These are phyloP conservation scores for Nycticorax nycticorax DNA, from an alignment of 2,113 vertebrate genomes.

Conservation along the genomic window DNA sequence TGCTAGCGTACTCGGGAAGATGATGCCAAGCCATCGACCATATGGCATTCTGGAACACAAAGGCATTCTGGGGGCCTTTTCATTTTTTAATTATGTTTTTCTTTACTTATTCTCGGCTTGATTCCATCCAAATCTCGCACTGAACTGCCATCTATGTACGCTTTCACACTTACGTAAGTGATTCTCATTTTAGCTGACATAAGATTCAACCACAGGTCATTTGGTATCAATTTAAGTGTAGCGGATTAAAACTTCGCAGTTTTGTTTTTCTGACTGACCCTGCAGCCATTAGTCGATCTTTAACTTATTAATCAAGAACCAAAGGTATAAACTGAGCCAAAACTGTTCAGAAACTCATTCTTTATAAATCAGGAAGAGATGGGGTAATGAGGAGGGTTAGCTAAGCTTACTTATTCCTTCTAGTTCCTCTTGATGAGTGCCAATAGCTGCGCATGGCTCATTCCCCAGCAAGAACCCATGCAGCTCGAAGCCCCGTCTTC, in stretches of 20 bases:
- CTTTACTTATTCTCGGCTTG: constrained; percentile 2
- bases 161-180: background rate
- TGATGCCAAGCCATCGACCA: constrained; percentile 8
- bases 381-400: background rate
- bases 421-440: background rate
- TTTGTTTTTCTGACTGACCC: background rate
- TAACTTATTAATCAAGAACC: background rate
- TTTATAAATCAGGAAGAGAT: background rate
- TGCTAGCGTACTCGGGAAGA: background rate
- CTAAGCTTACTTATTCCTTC: background rate
- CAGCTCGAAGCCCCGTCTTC: background rate
- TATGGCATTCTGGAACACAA: constrained; percentile 32
- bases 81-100: background rate
- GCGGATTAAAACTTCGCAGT: background rate
- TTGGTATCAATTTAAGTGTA: too few relatives aligned
- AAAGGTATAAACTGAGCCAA: background rate
- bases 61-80: background rate
- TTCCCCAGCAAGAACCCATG: background rate
- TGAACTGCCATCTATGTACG: background rate
- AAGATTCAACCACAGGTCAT: background rate
- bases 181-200: background rate
- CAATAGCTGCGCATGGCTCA: background rate
- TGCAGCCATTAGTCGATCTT: background rate
- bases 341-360: background rate
- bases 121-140: background rate